phyloP scores from a whole-genome alignment of 2,113 vertebrate genomes.

The Hippocampus guttulatus region DNA sequence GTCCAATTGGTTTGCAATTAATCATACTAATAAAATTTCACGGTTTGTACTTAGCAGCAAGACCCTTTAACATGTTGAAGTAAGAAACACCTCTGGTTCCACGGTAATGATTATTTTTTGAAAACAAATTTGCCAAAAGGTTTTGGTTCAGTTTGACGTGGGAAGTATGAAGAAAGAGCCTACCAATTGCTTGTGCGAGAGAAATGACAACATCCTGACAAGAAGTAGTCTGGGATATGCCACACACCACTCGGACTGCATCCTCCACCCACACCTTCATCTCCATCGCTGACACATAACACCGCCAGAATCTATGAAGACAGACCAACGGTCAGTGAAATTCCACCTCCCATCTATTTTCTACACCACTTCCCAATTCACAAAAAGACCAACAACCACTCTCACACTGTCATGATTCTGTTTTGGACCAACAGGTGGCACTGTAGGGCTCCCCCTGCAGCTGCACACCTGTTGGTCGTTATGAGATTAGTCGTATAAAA shows the following conservation, averaged over 20 bases:
- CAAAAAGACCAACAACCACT: background rate
- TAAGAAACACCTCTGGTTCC: no score
- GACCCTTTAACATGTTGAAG: no score
- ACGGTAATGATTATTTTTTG: no score
- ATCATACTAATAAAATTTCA: no score
- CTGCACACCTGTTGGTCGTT: no score
- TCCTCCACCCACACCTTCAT: constrained; percentile 95
- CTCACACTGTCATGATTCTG: no score
- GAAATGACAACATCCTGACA: constrained; percentile 93
- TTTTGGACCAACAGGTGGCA: no score
- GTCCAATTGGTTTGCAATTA: no score
- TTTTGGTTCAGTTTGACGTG: background rate
- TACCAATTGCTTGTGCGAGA: constrained; percentile 87
- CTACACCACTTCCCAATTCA: background rate
- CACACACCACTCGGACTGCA: constrained; percentile 84
- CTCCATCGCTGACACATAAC: constrained; percentile 75
- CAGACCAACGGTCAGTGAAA: background rate
- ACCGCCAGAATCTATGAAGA: background rate
- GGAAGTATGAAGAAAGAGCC: constrained; percentile 23
- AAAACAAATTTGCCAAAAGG: no score
- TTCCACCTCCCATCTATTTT: background rate
- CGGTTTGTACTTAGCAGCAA: no score
- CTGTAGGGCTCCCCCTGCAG: no score
- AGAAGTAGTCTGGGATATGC: constrained; percentile 82
- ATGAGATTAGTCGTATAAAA: no score